phyloP scores from a whole-genome alignment of 2,888 invertebrate species.

The Portevinia maculata region DNA sequence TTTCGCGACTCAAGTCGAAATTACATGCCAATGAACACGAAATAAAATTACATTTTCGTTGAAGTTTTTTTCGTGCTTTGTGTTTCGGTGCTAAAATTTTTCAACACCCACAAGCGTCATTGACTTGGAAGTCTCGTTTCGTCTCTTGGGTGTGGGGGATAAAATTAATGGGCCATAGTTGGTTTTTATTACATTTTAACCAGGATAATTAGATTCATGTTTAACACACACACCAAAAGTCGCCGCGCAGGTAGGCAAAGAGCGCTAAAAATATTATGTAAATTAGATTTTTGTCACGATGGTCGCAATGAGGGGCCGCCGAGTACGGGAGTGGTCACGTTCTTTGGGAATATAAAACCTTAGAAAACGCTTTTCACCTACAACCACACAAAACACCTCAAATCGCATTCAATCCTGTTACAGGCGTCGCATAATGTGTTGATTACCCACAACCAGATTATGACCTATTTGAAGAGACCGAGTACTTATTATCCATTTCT shows the following conservation, averaged over 20 bases:
- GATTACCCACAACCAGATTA: slow-evolving; percentile 68
- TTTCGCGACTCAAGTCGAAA: slow-evolving; percentile 52
- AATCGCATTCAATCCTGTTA: slow-evolving; percentile 63
- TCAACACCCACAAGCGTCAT: slow-evolving; percentile 64
- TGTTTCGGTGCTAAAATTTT: slow-evolving; percentile 66
- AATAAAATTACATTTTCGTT: slow-evolving; percentile 66
- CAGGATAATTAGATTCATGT: slow-evolving; percentile 79
- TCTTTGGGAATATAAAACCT: slow-evolving; percentile 19
- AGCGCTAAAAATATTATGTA: slow-evolving; percentile 72
- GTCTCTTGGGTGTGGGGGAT: not conserved
- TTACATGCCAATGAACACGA: slow-evolving; percentile 74
- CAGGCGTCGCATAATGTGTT: slow-evolving; percentile 60
- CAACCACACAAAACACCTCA: slow-evolving; percentile 28
- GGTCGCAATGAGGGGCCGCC: not conserved
- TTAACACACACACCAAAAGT: slow-evolving; percentile 48
- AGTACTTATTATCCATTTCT: slow-evolving; percentile 7
- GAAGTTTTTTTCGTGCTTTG: slow-evolving; percentile 28
- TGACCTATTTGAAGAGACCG: slow-evolving; percentile 36
- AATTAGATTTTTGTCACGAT: slow-evolving; percentile 74
- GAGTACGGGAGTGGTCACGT: slow-evolving; percentile 48
- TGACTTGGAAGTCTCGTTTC: slow-evolving; percentile 19
- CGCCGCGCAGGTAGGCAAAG: slow-evolving; percentile 27
- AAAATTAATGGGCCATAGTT: slow-evolving; percentile 83
- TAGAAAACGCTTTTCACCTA: slow-evolving; percentile 48
- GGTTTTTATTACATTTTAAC: slow-evolving; percentile 83